Percentiles rank a stretch among this genome's conserved stretches.
Conservation (phyloP, 2,797 vertebrate species). For the Leuciscus waleckii region DNA sequence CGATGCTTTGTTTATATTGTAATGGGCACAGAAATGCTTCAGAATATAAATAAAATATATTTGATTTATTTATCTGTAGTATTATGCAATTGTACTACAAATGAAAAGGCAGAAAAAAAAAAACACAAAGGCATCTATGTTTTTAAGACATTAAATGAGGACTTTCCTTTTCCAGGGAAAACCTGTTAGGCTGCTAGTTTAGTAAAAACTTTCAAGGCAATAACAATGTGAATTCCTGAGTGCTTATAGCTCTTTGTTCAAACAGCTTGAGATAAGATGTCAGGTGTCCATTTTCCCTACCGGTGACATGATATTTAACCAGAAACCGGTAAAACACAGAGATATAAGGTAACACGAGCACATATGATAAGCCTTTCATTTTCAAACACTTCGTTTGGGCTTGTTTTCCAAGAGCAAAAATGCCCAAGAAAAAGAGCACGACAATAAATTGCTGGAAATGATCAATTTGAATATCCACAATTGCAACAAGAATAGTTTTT, state of each 20-base stretch:
- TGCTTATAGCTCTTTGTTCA: constrained; percentile 17
- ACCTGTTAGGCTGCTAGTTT: constrained; percentile 8
- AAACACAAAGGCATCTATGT: constrained; percentile 12
- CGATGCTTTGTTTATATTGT: background rate
- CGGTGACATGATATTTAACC: constrained; percentile 4
- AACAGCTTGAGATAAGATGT: background rate
- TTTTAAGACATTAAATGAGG: constrained; percentile 24
- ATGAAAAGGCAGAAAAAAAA: constrained; percentile 10
- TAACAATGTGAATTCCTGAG: constrained; percentile 19
- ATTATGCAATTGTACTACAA: constrained; percentile 6
- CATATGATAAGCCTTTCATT: background rate
- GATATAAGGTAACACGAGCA: background rate
- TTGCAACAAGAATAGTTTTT: background rate
- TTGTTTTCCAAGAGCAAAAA: constrained; percentile 2
- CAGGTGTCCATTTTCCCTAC: background rate
- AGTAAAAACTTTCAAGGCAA: background rate
- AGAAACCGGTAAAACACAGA: background rate
- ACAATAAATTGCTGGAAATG: background rate
- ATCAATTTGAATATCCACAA: background rate
- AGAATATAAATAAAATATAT: constrained; percentile 76
- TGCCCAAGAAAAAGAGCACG: background rate
- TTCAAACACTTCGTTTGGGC: background rate
- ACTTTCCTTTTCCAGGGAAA: constrained; percentile 10
- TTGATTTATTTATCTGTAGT: constrained; percentile 59
- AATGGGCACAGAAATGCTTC: constrained; percentile 66